Evolutionary conservation across 2,113 vertebrate species (phyloP).

Genomic region (Suricata suricatta): DNA sequence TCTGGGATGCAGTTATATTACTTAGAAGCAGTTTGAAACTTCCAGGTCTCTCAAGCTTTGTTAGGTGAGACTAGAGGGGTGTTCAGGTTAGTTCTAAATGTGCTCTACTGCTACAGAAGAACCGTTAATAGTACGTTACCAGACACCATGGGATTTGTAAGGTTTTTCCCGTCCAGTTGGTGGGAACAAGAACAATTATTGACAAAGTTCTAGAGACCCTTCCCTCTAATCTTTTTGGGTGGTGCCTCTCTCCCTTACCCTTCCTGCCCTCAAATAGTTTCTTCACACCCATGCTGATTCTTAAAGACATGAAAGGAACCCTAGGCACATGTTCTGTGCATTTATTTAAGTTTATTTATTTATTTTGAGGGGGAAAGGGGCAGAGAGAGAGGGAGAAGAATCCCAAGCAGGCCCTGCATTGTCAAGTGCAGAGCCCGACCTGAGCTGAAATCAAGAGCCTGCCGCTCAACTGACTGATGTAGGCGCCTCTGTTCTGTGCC

Average conservation of each 20-base stretch:
- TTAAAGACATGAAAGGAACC: conserved; percentile 6
- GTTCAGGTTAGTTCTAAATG: background rate
- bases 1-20: background rate
- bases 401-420: too few relatives aligned
- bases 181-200: background rate
- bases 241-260: background rate
- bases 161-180: background rate
- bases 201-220: background rate
- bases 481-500: background rate
- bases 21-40: background rate
- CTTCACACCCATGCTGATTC: background rate
- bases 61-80: background rate
- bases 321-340: background rate
- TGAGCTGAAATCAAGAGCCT: too few relatives aligned
- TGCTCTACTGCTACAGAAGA: background rate
- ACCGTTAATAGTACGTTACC: background rate
- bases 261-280: background rate
- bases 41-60: background rate
- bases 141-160: background rate
- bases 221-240: background rate
- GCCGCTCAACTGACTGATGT: too few relatives aligned
- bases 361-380: too few relatives aligned
- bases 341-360: too few relatives aligned
- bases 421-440: too few relatives aligned
- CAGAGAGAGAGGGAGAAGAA: too few relatives aligned